Base-by-base conservation (phyloP, 2,888 invertebrate genomes). In the Caenorhabditis drosophilae region DNA sequence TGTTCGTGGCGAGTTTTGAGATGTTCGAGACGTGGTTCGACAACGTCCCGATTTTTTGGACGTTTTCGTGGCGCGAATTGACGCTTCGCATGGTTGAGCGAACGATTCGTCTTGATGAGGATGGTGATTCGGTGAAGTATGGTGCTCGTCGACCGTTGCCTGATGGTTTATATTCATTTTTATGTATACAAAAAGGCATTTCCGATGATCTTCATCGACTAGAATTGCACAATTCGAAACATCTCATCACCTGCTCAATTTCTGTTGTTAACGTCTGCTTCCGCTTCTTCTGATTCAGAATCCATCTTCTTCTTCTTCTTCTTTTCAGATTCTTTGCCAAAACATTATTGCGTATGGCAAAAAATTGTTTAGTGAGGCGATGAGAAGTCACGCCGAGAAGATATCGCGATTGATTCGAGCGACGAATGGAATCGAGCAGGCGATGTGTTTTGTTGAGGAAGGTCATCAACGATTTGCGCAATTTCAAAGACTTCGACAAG, bases 111-210 rank as follows among this genome's bases (percentile, higher is more conserved):
- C 20, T 72, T 38, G 62, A 55, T 35, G 72, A 62, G 15, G 72
- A 72, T 50, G 57, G 60, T 1, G 72, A 67, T 38, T 48, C 53
- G 4, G 58, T 59, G 18, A 64, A 64, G 27, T 64, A 64, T 42
- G 64, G 59, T 16, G 54, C 58, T 20, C 22, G 64, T 20, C 23
- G 72, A 23, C 72, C 72, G 9, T 57, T 72, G 12, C 72, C 72
- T 6, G 60, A 62, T 15, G 72, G 66, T 0, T 31, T 72, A 1
- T 72, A 72, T 31, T 72, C 72, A 16, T 72, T 72, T 50, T 51
- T 72, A 4, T 72, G 72, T 45, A 72, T 72, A 38, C 72, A 72
- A 41, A 72, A 72, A 54, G 72, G 68, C 48, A 46, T 12, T 18
- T 18, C 27, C 36, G 44, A 22, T 52, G 15, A 67, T n/a, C n/a